Percentiles rank a stretch among this genome's conserved stretches.
phyloP scores from a whole-genome alignment of 2,113 vertebrate species.

The Oreochromis tanganicae region DNA sequence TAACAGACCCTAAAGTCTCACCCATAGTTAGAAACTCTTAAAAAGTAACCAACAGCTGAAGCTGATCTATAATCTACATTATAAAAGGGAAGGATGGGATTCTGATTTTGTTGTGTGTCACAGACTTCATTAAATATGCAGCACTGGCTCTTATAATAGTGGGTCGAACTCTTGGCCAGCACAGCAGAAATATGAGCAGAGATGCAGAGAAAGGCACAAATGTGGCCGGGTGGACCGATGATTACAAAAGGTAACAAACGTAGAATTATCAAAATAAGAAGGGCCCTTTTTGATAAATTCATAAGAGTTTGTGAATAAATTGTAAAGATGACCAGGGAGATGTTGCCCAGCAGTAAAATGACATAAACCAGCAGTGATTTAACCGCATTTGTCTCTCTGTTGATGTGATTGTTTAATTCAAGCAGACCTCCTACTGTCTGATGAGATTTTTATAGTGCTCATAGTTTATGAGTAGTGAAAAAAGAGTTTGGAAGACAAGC shows the following conservation, averaged over 20 bases:
- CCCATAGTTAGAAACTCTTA: background rate
- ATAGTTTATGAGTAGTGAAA: background rate
- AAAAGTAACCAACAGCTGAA: background rate
- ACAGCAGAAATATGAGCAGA: slow-evolving; percentile 52
- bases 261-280: background rate
- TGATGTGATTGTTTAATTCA: background rate
- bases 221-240: background rate
- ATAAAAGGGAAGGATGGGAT: background rate
- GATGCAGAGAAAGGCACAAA: background rate
- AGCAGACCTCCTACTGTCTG: background rate
- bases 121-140: slow-evolving; percentile 41
- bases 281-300: background rate
- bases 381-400: background rate
- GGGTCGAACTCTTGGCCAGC: slow-evolving; percentile 25
- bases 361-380: background rate
- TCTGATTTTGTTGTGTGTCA: background rate
- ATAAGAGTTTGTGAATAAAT: background rate
- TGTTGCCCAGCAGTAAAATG: background rate
- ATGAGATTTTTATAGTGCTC: background rate
- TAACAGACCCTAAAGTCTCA: background rate
- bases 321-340: background rate
- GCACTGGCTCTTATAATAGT: background rate
- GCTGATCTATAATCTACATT: too few species aligned
- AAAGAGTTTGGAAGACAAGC: background rate
- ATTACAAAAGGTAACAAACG: background rate